Conservation (phyloP, 2,797 vertebrate species). For the Sebastes cheni region DNA sequence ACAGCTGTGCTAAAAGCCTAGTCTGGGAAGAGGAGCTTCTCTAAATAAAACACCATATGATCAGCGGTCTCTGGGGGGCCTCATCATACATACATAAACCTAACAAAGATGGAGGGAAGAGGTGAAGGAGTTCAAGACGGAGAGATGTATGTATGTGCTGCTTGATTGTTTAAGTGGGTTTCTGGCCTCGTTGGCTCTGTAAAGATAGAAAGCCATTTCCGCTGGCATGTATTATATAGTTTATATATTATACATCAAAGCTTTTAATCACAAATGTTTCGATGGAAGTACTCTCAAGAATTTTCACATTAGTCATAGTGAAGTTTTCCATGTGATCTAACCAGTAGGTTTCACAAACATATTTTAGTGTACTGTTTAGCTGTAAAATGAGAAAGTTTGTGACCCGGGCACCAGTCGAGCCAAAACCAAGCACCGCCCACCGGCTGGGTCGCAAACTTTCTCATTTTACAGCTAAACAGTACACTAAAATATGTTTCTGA, state of each 20-base stretch:
- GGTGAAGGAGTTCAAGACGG: slow-evolving; percentile 25
- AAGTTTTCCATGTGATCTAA: neutral
- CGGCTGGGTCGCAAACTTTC: no score
- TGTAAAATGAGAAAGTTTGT: no score
- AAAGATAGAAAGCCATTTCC: slow-evolving; percentile 8
- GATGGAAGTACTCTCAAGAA: neutral
- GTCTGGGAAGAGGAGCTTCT: slow-evolving; percentile 59
- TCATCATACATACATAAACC: slow-evolving; percentile 53
- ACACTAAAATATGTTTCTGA: no score
- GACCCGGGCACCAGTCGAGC: no score
- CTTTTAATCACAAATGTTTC: neutral
- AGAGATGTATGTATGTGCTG: slow-evolving; percentile 22
- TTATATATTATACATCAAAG: neutral
- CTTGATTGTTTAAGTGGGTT: slow-evolving; percentile 24
- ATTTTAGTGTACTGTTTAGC: no score
- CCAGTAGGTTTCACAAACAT: neutral
- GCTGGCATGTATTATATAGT: neutral
- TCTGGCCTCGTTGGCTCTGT: neutral
- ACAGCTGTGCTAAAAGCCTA: slow-evolving; percentile 73
- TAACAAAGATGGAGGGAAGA: slow-evolving; percentile 28
- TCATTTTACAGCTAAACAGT: no score
- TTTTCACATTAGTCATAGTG: neutral
- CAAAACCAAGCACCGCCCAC: no score
- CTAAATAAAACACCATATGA: slow-evolving; percentile 77
- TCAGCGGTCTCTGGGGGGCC: slow-evolving; percentile 31